Evolutionary conservation across 2,888 invertebrate genomes (phyloP).

Genomic region (Leptinotarsa peninsularis): DNA sequence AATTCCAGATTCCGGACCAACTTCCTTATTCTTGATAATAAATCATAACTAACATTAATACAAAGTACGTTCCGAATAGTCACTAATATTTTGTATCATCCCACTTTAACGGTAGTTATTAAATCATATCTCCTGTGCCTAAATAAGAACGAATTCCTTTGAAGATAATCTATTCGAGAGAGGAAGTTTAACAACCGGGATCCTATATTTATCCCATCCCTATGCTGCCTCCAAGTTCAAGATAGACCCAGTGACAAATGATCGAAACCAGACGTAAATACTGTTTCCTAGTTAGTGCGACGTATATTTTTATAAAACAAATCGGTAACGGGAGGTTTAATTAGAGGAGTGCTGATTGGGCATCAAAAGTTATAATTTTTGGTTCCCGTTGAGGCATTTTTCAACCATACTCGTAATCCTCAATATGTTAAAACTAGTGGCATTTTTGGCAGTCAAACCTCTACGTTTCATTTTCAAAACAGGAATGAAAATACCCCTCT

Average conservation of each 20-base stretch:
- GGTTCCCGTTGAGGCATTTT: too few relatives aligned
- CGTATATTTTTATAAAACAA: neutral
- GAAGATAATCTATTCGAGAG: slow-evolving; percentile 15
- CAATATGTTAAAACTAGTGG: too few relatives aligned
- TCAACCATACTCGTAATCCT: too few relatives aligned
- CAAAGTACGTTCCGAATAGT: neutral
- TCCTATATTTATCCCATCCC: slow-evolving; percentile 26
- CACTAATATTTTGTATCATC: neutral
- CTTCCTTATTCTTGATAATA: too few relatives aligned
- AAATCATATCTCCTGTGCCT: slow-evolving; percentile 3
- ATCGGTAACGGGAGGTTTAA: neutral
- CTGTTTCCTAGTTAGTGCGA: neutral
- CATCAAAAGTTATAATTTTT: neutral
- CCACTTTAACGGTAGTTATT: slow-evolving; percentile 1
- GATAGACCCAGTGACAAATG: slow-evolving; percentile 20
- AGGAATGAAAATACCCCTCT: too few relatives aligned
- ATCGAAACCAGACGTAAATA: slow-evolving; percentile 4
- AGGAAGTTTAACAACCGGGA: slow-evolving; percentile 20
- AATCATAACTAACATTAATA: too few relatives aligned
- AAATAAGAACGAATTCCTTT: slow-evolving; percentile 4
- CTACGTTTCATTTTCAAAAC: too few relatives aligned
- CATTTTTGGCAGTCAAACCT: too few relatives aligned
- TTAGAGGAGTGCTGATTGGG: neutral
- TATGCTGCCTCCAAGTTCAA: slow-evolving; percentile 23
- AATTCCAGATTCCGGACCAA: too few relatives aligned